These are phyloP conservation scores for Oxyteleia sp. DNA, from an alignment of 2,888 invertebrate genomes.

Conservation along the genomic window DNA sequence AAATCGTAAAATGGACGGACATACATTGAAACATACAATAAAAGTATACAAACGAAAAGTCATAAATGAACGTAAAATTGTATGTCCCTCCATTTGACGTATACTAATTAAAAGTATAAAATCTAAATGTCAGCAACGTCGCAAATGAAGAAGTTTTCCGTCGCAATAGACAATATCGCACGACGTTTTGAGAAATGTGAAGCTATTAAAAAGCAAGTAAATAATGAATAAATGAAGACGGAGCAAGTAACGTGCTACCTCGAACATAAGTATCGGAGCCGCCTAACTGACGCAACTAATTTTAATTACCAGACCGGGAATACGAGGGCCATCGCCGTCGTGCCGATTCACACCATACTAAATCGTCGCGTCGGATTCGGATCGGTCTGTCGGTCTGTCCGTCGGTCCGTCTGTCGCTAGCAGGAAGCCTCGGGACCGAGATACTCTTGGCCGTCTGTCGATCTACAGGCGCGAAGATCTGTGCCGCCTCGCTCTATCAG, in stretches of 20 bases:
- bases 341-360: constrained; percentile 96
- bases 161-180: too few species aligned
- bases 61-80: too few species aligned
- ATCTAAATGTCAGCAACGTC: too few species aligned
- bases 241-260: constrained; percentile 72
- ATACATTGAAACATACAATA: too few species aligned
- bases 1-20: too few species aligned
- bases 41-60: too few species aligned
- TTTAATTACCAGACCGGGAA: constrained; percentile 90
- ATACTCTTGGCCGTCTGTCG: constrained; percentile 82
- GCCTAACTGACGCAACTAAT: constrained; percentile 78
- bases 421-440: constrained; percentile 87
- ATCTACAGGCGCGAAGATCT: constrained; percentile 84
- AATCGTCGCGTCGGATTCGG: constrained; percentile 86
- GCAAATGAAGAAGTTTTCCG: too few species aligned
- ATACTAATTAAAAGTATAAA: too few species aligned
- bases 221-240: constrained; percentile 14
- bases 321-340: constrained; percentile 94
- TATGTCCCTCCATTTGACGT: too few species aligned
- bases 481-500: constrained; percentile 73
- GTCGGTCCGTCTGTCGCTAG: constrained; percentile 83
- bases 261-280: constrained; percentile 76
- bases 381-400: constrained; percentile 83
- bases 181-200: too few species aligned
- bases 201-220: too few species aligned